Evolutionary conservation across 2,888 invertebrate species (phyloP).

Genomic region (Diplazon laetatorius): DNA sequence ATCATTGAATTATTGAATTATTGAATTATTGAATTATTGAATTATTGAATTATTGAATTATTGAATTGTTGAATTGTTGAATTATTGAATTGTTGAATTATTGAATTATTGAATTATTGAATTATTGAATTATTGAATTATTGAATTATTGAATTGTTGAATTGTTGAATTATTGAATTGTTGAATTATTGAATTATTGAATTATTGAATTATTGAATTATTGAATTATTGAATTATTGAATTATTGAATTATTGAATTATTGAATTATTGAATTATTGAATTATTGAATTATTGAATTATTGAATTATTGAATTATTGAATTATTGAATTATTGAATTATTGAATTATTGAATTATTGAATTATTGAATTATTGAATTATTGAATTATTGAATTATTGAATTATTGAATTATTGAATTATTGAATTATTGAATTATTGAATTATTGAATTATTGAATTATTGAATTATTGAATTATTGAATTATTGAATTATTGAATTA

Average conservation of each 20-base stretch:
- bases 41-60: neutral
- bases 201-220: constrained; percentile 63
- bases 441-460: constrained; percentile 65
- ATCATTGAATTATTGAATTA: neutral
- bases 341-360: neutral
- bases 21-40: constrained; percentile 64
- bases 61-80: neutral
- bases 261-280: neutral
- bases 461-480: neutral
- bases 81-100: neutral
- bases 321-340: neutral
- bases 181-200: neutral
- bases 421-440: neutral
- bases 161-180: neutral
- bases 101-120: neutral
- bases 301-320: constrained; percentile 62
- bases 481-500: neutral
- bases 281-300: neutral
- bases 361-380: neutral
- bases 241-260: neutral
- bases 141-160: neutral
- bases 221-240: neutral
- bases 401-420: neutral
- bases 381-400: neutral
- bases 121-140: neutral